Base-by-base conservation (phyloP, 2,888 invertebrate species). In the Lasioglossum vierecki region DNA sequence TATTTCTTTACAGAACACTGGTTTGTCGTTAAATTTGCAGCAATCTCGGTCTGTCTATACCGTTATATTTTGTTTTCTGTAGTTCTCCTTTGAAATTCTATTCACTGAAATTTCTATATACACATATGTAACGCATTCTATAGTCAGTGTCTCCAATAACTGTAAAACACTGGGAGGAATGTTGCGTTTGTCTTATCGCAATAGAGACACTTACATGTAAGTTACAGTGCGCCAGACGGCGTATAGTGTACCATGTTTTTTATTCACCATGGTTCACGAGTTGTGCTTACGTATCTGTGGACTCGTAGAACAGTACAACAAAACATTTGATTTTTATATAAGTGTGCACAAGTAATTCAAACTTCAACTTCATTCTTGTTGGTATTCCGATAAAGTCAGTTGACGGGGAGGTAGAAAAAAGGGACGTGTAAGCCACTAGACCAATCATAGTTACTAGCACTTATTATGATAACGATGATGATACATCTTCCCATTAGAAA, bases 391-490 rank as follows among this genome's bases (percentile, higher is more conserved):
- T 80, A 84, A 78, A 83, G 57, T 89, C 82, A 72, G 76, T 82
- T 85, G 76, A 80, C 83, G 84, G 81, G 71, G 79, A 75, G 82
- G 66, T 53, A 84, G 79, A 78, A 79, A 82, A 80, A 76, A 79
- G 49, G 80, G 35, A 73, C 84, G 81, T 39, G 83, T 84, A 87
- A 86, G 83, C 63, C 46, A 72, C 30, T 78, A 87, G 72, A 80
- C 83, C 81, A 77, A 63, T 75, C 74, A 82, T 82, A 90, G 88
- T 74, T 75, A 57, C 80, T 91, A 91, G 82, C 71, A 75, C 79
- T 70, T 70, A 82, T 82, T 83, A 86, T 84, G 70, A 82, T 75
- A 80, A 83, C 39, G 72, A 78, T 49, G 75, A 78, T 49, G 76
- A 78, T 83, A 83, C 30, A 30, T 75, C 83, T 84, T 71, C 26